A percentile compares a stretch with the other conserved stretches of the same genome.
Conservation (phyloP, 2,797 vertebrate genomes). For the Chiroxiphia lanceolata region DNA sequence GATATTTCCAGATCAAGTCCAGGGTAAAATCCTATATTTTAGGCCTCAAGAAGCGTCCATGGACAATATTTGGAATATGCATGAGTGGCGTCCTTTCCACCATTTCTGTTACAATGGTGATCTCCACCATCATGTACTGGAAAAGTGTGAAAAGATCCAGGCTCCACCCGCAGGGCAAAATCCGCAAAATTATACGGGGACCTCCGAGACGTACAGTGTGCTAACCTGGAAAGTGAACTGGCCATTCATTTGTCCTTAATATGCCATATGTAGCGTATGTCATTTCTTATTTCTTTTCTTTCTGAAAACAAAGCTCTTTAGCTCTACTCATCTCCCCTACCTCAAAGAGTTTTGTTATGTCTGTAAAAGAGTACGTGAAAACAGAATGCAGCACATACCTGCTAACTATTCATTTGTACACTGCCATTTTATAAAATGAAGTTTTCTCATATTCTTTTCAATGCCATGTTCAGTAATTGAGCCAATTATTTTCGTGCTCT, state of each 20-base stretch:
- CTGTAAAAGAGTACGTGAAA: conserved; percentile 94
- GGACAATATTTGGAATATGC: conserved; percentile 88
- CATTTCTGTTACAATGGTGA: conserved; percentile 85
- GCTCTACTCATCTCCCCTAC: conserved; percentile 27
- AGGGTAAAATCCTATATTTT: conserved; percentile 87
- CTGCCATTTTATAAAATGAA: neutral
- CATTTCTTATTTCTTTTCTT: conserved; percentile 42
- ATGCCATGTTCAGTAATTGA: neutral
- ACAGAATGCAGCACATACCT: conserved; percentile 57
- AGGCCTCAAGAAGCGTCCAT: conserved; percentile 86
- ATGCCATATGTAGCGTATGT: conserved; percentile 40
- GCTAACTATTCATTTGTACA: neutral
- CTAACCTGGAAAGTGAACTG: conserved; percentile 51
- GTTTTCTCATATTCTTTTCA: neutral
- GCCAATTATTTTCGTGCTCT: neutral
- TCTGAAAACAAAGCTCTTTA: conserved; percentile 49
- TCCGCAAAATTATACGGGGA: conserved; percentile 85
- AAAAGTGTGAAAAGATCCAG: conserved; percentile 86
- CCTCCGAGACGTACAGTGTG: conserved; percentile 59
- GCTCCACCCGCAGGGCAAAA: conserved; percentile 85
- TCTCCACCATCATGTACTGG: conserved; percentile 88
- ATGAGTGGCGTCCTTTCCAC: conserved; percentile 80
- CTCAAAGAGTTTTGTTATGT: conserved; percentile 72
- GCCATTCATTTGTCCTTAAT: conserved; percentile 64
- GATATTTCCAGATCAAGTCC: conserved; percentile 88